Base-by-base conservation (phyloP, 2,888 invertebrate genomes). In the Cynaeus angustus region DNA sequence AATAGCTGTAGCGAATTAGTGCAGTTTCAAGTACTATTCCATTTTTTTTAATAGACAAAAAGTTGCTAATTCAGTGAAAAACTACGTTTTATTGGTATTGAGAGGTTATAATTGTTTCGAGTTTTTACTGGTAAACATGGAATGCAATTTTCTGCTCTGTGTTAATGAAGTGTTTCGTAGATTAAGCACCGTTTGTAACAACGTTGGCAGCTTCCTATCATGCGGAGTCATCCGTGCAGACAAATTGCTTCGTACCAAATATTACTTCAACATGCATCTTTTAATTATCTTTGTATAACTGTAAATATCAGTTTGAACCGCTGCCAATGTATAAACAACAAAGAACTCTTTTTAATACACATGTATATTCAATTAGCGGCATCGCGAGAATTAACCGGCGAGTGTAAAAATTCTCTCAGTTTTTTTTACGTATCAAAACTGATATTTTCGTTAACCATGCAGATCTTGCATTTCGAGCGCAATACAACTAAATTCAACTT, bases 401-500 rank as follows among this genome's bases (percentile, higher is more conserved):
- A 8, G 1, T 21, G 46, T 14, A 4, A 46, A n/a, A n/a, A n/a
- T n/a, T n/a, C 16, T 46, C 16, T 46, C 6, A 6, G 9, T 46
- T 16, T 9, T 46, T 46, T 16, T 46, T 16, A 28, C 28, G 16
- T 26, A 13, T 37, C 7, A 33, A 58, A 58, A 58, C 55, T 38
- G 59, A 59, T 33, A 46, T 59, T 56, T 13, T 61, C 61, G 61
- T 46, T 28, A 46, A 41, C 30, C 56, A 66, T 66, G 66, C 59
- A 50, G 12, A 7, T 28, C 16, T 55, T 7, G 21, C 16, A 21
- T 21, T 48, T 48, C 21, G 9, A 1, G 26, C 7, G 45, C 21
- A 43, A 14, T 56, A 43, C 12, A 33, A 28, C 21, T 38, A 56
- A 37, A 50, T 30, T 66, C 55, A 69, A 74, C 74, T 74, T 74